Base-by-base conservation (phyloP, 2,113 vertebrate species). In the Plecturocebus donacophilus region DNA sequence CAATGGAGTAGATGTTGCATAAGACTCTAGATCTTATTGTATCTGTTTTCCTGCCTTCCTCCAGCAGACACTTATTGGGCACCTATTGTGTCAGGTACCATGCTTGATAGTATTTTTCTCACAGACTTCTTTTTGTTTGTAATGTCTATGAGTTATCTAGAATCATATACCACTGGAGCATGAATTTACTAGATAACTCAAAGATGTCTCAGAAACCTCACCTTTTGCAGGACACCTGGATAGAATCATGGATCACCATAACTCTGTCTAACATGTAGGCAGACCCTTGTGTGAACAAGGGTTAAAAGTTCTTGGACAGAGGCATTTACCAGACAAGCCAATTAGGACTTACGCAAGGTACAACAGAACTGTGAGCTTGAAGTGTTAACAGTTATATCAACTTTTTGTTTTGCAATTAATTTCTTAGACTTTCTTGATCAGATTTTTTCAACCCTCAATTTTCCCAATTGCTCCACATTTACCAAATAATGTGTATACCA, bases 331-430 rank as follows among this genome's bases (percentile, higher is more conserved):
- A 66, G 12, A 35, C 52, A 61, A 73, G 13, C 58, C 40, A 56
- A 70, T 68, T 61, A 77, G 25, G 68, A 80, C 11, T 85, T 85
- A 81, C 19, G 10, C 17, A 76, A 30, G 14, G 52, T 77, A 70
- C 5, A 61, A 70, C 7, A 83, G n/a, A 20, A 61, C 10, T 14
- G 30, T n/a, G 8, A 54, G 8, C 77, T 54, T 58, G 68, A 87
- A 85, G 21, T 45, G 80, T 64, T 64, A 64, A 32, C 61, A 64
- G n/a, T 94, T 85, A 38, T 54, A 84, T 30, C 30, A 70, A 4
- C 23, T 42, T 87, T 95, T 91, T 56, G 38, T 45, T 95, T 93
- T 87, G 30, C n/a, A 64, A 14, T 68, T 61, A 71, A 84, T 93
- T 54, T 66, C 35, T 54, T 94, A 80, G 38, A 56, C 35, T 71